Conservation (phyloP, 2,888 invertebrate species). For the Ectemnius continuus region DNA sequence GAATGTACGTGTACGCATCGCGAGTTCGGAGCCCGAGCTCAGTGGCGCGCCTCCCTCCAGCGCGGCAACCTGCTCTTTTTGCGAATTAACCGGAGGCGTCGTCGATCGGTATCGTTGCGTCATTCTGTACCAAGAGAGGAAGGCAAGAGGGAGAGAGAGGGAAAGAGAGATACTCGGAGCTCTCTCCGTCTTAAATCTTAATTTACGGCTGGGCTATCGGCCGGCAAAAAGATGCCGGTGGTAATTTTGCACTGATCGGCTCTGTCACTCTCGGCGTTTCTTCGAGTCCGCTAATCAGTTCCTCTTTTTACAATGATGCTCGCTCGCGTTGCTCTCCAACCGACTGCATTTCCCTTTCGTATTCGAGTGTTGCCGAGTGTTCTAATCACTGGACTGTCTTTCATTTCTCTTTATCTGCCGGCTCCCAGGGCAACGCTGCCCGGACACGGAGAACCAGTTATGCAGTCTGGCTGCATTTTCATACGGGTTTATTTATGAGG, state of each 20-base stretch:
- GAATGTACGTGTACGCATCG: constrained; percentile 42
- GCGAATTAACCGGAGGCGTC: constrained; percentile 50
- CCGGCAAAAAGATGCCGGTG: constrained; percentile 17
- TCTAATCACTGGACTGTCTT: constrained; percentile 18
- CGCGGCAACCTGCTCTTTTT: constrained; percentile 44
- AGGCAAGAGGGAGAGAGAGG: too few species aligned
- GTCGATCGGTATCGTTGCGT: constrained; percentile 45
- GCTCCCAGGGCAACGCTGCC: neutral
- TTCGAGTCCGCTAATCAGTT: too few species aligned
- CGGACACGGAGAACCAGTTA: constrained; percentile 27
- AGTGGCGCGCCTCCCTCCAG: constrained; percentile 33
- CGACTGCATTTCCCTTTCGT: neutral
- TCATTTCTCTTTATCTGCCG: constrained; percentile 25
- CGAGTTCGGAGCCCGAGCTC: constrained; percentile 17
- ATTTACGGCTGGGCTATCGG: constrained; percentile 48
- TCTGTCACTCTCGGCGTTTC: too few species aligned
- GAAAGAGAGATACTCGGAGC: neutral
- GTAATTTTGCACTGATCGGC: too few species aligned
- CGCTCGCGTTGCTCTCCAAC: too few species aligned
- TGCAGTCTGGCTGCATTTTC: constrained; percentile 14
- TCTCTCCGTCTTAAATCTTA: constrained; percentile 44
- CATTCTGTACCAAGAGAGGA: constrained; percentile 1
- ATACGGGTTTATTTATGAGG: constrained; percentile 6
- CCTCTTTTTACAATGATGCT: too few species aligned
- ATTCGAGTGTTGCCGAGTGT: constrained; percentile 29